Conservation (phyloP, 30 jellyfish, hydroid and myxozoan species). For the Aurelia aurita region DNA sequence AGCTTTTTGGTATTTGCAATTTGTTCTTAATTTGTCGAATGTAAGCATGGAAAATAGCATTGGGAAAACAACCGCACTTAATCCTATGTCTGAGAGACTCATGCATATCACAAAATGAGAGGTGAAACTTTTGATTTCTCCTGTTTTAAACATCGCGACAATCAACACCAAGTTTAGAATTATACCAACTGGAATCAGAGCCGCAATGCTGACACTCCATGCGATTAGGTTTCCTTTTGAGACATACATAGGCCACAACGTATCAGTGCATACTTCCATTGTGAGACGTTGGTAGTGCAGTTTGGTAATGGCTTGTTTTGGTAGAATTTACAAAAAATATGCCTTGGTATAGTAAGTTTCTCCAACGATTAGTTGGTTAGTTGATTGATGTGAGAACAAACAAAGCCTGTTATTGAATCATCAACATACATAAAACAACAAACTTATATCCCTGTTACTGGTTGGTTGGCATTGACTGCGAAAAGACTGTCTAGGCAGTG, state of each 20-base stretch:
- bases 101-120: constrained; percentile 45
- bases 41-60: constrained; percentile 43
- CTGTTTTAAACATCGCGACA: constrained; percentile 43
- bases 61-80: constrained; percentile 53
- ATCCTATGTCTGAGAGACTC: constrained; percentile 65
- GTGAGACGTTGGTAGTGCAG: too few relatives aligned
- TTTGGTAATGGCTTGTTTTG: too few relatives aligned
- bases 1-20: constrained; percentile 43
- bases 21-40: constrained; percentile 14
- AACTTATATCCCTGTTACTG: too few relatives aligned
- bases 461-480: too few relatives aligned
- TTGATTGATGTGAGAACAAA: too few relatives aligned
- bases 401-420: too few relatives aligned
- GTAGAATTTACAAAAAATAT: too few relatives aligned
- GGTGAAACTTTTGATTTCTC: constrained; percentile 51
- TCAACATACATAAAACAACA: too few relatives aligned
- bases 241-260: constrained; percentile 69
- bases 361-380: too few relatives aligned
- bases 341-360: too few relatives aligned
- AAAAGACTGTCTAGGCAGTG: too few relatives aligned
- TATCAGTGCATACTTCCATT: constrained; percentile 31
- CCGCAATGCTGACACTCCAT: constrained; percentile 49
- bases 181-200: constrained; percentile 29
- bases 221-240: constrained; percentile 28
- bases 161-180: constrained; percentile 29